Conservation (phyloP, 1,140 invertebrate genomes). For the Drosophila watanabei region DNA sequence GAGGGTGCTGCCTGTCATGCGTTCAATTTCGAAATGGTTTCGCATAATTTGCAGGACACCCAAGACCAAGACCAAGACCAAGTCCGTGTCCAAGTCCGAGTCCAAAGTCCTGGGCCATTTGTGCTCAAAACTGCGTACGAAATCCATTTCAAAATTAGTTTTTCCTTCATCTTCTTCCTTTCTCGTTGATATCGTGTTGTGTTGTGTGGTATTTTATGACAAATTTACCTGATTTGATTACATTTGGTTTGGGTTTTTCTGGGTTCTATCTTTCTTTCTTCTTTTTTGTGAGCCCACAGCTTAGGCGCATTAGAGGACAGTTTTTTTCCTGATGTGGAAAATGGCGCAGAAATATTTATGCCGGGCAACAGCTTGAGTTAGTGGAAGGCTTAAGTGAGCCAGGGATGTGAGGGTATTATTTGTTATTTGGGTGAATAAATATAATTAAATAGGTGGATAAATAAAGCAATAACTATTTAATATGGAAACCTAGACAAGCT, state of each 20-base stretch:
- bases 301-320: slow-evolving; percentile 53
- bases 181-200: slow-evolving; percentile 31
- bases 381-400: slow-evolving; percentile 38
- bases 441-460: background rate
- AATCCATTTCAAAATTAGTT: slow-evolving; percentile 84
- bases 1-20: slow-evolving; percentile 63
- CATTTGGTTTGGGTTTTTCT: slow-evolving; percentile 45
- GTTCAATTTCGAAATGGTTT: slow-evolving; percentile 85
- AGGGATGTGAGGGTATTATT: background rate
- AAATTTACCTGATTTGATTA: slow-evolving; percentile 85
- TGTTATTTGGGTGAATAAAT: background rate
- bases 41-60: slow-evolving; percentile 83
- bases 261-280: background rate
- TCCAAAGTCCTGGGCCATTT: slow-evolving; percentile 64
- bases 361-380: slow-evolving; percentile 43
- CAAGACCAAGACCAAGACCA: slow-evolving; percentile 39
- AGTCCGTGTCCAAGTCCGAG: slow-evolving; percentile 34
- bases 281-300: slow-evolving; percentile 28
- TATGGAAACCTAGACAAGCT: background rate
- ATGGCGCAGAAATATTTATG: slow-evolving; percentile 38
- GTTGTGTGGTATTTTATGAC: slow-evolving; percentile 75
- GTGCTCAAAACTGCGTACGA: slow-evolving; percentile 82
- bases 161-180: slow-evolving; percentile 45
- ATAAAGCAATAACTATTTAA: background rate
- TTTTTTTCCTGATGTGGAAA: slow-evolving; percentile 35